A percentile compares a stretch with the other conserved stretches of the same genome.
Evolutionary conservation across 2,113 vertebrate species (phyloP).

Genomic region (Coracopsis vasa): DNA sequence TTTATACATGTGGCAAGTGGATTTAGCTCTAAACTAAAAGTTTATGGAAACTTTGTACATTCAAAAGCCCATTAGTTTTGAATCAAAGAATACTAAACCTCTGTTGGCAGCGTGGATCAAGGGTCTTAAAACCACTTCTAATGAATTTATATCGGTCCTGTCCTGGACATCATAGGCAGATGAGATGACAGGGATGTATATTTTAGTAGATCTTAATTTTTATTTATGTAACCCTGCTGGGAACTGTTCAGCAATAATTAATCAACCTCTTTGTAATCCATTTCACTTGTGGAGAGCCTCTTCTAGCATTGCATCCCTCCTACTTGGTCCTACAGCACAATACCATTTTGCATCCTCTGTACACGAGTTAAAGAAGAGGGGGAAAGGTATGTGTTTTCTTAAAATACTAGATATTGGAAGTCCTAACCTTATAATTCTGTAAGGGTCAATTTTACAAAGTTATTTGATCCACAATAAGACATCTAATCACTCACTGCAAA

Average conservation of each 20-base stretch:
- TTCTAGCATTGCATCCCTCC: neutral
- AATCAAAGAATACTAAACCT: conserved; percentile 10
- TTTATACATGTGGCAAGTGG: neutral
- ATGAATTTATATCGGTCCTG: neutral
- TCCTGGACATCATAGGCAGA: neutral
- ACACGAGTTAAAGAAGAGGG: neutral
- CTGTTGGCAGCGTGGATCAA: neutral
- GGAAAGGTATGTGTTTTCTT: neutral
- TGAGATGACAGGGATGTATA: neutral
- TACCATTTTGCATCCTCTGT: neutral
- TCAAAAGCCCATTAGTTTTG: conserved; percentile 10
- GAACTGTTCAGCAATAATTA: neutral
- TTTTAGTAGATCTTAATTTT: neutral
- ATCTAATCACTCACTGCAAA: neutral
- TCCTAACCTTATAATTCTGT: neutral
- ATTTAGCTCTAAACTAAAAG: conserved; percentile 5
- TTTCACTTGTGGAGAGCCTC: neutral
- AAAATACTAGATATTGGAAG: neutral
- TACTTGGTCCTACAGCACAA: neutral
- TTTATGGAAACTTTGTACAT: conserved; percentile 18
- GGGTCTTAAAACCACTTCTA: neutral
- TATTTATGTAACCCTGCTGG: neutral
- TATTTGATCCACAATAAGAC: neutral
- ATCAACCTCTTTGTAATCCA: neutral
- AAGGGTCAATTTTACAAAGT: neutral